These are phyloP conservation scores for Drosophila quadrilineata DNA, from an alignment of 1,140 invertebrate species.

Conservation along the genomic window DNA sequence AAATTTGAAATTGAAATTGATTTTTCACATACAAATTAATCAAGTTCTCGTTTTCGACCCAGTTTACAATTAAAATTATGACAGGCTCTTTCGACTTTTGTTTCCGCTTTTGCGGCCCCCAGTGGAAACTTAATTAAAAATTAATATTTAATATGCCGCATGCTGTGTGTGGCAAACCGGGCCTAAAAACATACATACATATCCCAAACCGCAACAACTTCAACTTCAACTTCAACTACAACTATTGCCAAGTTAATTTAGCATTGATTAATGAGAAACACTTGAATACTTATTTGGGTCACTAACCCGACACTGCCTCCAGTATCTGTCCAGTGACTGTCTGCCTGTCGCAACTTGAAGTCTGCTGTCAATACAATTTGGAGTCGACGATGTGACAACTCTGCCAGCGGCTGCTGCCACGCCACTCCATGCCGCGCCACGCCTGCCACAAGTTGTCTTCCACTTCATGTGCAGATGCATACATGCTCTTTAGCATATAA, in stretches of 20 bases:
- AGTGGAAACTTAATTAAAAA: constrained; percentile 61
- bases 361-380: constrained; percentile 27
- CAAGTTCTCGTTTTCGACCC: constrained; percentile 54
- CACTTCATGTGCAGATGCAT: not conserved
- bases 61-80: constrained; percentile 72
- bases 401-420: constrained; percentile 39
- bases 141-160: constrained; percentile 63
- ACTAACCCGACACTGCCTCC: not conserved
- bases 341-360: not conserved
- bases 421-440: constrained; percentile 18
- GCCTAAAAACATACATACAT: too few relatives aligned
- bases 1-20: constrained; percentile 36
- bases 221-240: too few relatives aligned
- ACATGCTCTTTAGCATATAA: constrained; percentile 67
- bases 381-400: constrained; percentile 41
- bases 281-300: constrained; percentile 33
- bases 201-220: too few relatives aligned
- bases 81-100: constrained; percentile 53
- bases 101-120: constrained; percentile 46
- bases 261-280: constrained; percentile 51
- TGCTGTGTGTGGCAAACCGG: constrained; percentile 28
- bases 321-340: not conserved
- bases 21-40: constrained; percentile 57
- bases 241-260: constrained; percentile 22
- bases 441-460: not conserved